Evolutionary conservation across 2,113 vertebrate species (phyloP).

Genomic region (Murina feae): DNA sequence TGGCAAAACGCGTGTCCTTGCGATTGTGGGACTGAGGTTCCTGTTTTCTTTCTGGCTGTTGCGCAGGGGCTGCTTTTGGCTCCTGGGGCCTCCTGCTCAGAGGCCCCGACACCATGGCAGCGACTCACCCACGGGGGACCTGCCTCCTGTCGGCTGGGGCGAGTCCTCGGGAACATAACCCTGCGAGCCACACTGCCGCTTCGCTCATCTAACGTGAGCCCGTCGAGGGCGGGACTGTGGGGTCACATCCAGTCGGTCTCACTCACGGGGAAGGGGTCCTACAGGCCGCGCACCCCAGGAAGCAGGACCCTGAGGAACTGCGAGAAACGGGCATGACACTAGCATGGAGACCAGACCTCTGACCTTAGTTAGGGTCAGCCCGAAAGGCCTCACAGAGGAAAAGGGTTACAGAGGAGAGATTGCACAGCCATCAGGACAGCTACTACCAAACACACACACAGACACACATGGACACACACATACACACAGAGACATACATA

Average conservation of each 20-base stretch:
- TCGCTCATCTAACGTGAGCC: background rate
- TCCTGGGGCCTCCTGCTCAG: background rate
- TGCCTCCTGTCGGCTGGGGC: too few relatives aligned
- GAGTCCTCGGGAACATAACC: background rate
- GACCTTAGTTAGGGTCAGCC: too few relatives aligned
- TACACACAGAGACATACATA: too few relatives aligned
- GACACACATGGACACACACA: too few relatives aligned
- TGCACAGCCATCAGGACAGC: background rate
- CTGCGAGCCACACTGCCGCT: background rate
- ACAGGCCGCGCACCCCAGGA: fast-evolving
- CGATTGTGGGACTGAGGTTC: background rate
- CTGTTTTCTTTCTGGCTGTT: background rate
- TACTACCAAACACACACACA: too few relatives aligned
- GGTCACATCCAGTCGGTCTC: background rate
- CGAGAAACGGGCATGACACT: too few relatives aligned
- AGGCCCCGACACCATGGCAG: background rate
- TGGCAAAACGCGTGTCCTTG: background rate
- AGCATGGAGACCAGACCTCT: background rate
- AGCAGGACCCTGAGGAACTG: background rate
- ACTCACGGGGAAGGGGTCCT: background rate
- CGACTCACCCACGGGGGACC: too few relatives aligned
- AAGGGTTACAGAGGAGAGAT: background rate
- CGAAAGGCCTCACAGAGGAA: background rate
- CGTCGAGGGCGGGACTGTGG: too few relatives aligned
- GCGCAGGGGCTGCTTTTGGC: background rate